Base-by-base conservation (phyloP, 2,888 invertebrate species). In the Perizoma flavofasciatum region DNA sequence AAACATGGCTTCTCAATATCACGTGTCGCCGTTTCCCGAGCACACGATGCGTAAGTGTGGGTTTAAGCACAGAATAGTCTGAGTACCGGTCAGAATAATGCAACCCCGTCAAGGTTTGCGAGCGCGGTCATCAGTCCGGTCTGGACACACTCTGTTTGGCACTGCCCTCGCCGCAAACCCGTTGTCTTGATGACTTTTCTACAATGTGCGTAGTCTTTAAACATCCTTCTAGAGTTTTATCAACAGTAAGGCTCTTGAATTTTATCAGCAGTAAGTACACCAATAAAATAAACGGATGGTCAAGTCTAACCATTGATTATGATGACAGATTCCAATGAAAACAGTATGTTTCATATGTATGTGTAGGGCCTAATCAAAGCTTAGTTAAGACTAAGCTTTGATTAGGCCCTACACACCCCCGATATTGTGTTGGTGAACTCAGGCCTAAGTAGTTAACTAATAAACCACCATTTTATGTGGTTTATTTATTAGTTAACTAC, bases 121-220 rank as follows among this genome's bases (percentile, higher is more conserved):
- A 70, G 63, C 73, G 67, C 66, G 67, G 71, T 55, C 66, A 65
- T 63, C 71, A 67, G 68, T 72, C 77, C 73, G 70, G 73, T 79
- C 76, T 71, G 75, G 89, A 86, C 86, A 88, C 88, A 88, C 76
- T 89, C 89, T 89, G 89, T 85, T 89, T 88, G 76, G 62, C 73
- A 74, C 72, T 80, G 82, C 75, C 75, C 68, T 61, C 68, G 65
- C 70, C 74, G 71, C 75, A 78, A 81, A 82, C 82, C 84, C 80
- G 85, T 83, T 85, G 83, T 79, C 75, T 78, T 79, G 55, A 51
- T 66, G 11, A 50, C 43, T 56, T 53, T 51, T 53, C 33, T 49
- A 55, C 53, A 43, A 46, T 55, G 49, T 51, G 40, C 37, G 43
- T 50, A 39, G 48, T 40, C 11, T 51, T 52, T 33, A 41, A 40